Conservation (phyloP, 1,140 invertebrate species). For the Drosophila pectinifera region DNA sequence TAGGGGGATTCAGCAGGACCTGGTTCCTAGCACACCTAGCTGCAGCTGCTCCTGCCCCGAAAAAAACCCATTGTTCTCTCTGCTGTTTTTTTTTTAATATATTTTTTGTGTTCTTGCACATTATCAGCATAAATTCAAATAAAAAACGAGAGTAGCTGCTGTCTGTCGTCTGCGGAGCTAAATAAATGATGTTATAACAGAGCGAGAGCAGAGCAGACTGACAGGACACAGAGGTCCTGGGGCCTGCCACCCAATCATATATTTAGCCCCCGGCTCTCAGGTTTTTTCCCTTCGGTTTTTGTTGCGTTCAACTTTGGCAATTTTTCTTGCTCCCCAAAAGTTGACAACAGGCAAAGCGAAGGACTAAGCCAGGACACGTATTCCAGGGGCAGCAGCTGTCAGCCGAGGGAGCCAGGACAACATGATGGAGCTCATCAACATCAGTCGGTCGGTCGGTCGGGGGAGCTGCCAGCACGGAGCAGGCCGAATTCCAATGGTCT, state of each 20-base stretch:
- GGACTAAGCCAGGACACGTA: slow-evolving; percentile 77
- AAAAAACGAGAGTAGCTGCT: slow-evolving; percentile 64
- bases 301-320: slow-evolving; percentile 60
- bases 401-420: slow-evolving; percentile 40
- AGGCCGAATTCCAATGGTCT: slow-evolving; percentile 46
- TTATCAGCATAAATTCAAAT: slow-evolving; percentile 84
- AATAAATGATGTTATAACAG: slow-evolving; percentile 83
- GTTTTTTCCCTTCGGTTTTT: slow-evolving; percentile 6
- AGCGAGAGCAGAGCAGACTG: slow-evolving; percentile 50
- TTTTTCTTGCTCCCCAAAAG: slow-evolving; percentile 70
- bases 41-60: slow-evolving; percentile 31
- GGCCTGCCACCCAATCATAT: slow-evolving; percentile 58
- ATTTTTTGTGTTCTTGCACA: slow-evolving; percentile 50
- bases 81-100: slow-evolving; percentile 5
- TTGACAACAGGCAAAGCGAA: slow-evolving; percentile 62
- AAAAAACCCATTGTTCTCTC: slow-evolving; percentile 55
- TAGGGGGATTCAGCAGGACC: slow-evolving; percentile 11
- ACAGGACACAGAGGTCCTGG: slow-evolving; percentile 64
- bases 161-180: slow-evolving; percentile 64
- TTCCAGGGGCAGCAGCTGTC: slow-evolving; percentile 67
- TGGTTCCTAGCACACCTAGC: slow-evolving; percentile 25
- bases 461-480: too few relatives aligned
- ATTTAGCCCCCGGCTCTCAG: slow-evolving; percentile 12
- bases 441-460: slow-evolving; percentile 32
- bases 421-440: slow-evolving; percentile 80